Base-by-base conservation (phyloP, 2,797 vertebrate genomes). In the Sebastes elongatus region DNA sequence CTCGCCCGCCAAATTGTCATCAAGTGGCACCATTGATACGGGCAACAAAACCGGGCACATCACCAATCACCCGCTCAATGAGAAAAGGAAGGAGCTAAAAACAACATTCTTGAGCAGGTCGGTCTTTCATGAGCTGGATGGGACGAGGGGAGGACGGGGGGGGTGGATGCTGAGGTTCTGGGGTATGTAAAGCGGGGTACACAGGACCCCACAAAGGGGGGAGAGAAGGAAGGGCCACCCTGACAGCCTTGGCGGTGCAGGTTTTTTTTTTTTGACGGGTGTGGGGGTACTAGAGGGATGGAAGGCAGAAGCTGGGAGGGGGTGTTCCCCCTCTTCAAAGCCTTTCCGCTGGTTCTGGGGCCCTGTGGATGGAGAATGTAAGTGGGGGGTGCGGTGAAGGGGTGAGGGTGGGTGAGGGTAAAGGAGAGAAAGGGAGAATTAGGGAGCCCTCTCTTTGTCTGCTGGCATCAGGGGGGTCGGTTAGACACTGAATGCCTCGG, bases 401-500 rank as follows among this genome's bases (percentile, higher is more conserved):
- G 85, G 85, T 77, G 81, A 81, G 82, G 61, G 78, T 80, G 84
- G 81, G 86, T 84, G 79, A 90, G 89, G 70, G 90, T 80, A 85
- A 88, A 89, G 71, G 86, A 93, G 91, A 94, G 92, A 93, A 94
- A 92, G 90, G 89, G 92, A 94, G 92, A 91, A 94, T 94, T 94
- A 94, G 91, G 93, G 96, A 97, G 96, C 92, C 89, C 95, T 94
- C 86, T 96, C 95, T 97, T 99, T 99, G 97, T 98, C 96, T 95
- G 91, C 88, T 94, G 95, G 96, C 97, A 97, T 98, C 96, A 97
- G 97, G 97, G 96, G 96, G 97, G 89, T 90, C 95, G 96, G 97
- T 98, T 97, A 97, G 97, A 98, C 98, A 97, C 97, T 97, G 97
- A 98, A 98, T 96, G 97, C 97, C 96, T 98, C 97, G 92, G 97